A percentile compares a stretch with the other conserved stretches of the same genome.
These are phyloP conservation scores for Homarus gammarus DNA, from an alignment of 2,888 invertebrate species.

Conservation along the genomic window DNA sequence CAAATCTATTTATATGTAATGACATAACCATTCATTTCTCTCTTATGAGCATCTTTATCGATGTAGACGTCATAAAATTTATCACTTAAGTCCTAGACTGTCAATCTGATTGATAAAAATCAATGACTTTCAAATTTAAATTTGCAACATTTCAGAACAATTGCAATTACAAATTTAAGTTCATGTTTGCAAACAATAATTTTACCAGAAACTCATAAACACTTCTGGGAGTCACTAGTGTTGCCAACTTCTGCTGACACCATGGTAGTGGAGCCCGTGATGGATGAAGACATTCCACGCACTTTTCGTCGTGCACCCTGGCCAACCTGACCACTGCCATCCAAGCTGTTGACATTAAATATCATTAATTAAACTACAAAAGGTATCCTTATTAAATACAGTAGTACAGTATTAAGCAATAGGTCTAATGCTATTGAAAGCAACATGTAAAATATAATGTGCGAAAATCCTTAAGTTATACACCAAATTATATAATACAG, in stretches of 20 bases:
- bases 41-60: no score
- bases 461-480: no score
- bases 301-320: constrained; percentile 63
- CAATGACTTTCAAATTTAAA: neutral
- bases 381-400: no score
- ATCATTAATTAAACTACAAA: neutral
- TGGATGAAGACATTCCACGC: constrained; percentile 21
- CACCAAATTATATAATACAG: no score
- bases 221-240: constrained; percentile 37
- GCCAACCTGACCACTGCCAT: constrained; percentile 43
- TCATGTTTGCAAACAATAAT: neutral
- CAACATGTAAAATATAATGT: no score
- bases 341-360: constrained; percentile 18
- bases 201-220: constrained; percentile 35
- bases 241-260: constrained; percentile 12
- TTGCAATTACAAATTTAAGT: neutral
- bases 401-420: no score
- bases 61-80: no score
- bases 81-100: no score
- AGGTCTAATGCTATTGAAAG: no score
- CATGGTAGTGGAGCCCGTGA: constrained; percentile 24
- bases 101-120: neutral
- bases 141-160: neutral
- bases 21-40: no score
- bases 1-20: no score